A percentile compares a stretch with the other conserved stretches of the same genome.
Conservation (phyloP, 2,888 invertebrate genomes). For the Drosophila koepferae region DNA sequence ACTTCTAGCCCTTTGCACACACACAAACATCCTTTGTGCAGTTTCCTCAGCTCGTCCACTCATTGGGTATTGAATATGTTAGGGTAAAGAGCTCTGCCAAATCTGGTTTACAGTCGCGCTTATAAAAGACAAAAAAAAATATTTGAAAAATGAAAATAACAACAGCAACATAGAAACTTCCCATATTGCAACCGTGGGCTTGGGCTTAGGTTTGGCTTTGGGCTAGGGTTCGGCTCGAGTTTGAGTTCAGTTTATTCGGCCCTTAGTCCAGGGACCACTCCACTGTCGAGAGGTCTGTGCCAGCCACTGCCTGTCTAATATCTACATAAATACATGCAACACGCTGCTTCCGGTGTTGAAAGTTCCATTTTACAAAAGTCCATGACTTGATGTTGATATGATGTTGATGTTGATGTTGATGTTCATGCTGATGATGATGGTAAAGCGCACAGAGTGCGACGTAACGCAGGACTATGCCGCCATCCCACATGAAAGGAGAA, state of each 20-base stretch:
- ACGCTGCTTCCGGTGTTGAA: conserved; percentile 81
- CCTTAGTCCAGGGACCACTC: conserved; percentile 36
- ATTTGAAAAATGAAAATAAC: conserved; percentile 9
- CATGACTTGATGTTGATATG: conserved; percentile 71
- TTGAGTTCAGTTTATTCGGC: conserved; percentile 41
- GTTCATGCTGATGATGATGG: conserved; percentile 22
- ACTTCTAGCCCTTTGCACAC: conserved; percentile 30
- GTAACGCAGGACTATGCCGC: conserved; percentile 3
- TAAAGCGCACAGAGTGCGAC: conserved; percentile 13
- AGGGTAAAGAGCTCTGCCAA: conserved; percentile 67
- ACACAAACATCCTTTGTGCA: conserved; percentile 29
- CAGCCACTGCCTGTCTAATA: conserved; percentile 70
- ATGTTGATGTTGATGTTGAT: conserved; percentile 51
- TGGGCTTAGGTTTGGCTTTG: neutral
- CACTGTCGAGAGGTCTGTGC: conserved; percentile 31
- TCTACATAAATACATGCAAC: conserved; percentile 82
- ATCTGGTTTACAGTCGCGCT: conserved; percentile 77
- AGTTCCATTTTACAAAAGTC: conserved; percentile 75
- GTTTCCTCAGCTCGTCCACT: neutral
- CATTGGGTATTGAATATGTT: conserved; percentile 40
- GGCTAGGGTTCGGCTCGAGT: neutral
- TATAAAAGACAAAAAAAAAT: conserved; percentile 52
- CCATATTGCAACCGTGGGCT: conserved; percentile 14
- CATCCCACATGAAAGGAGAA: neutral
- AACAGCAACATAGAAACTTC: conserved; percentile 37